Conservation (phyloP, 2,888 invertebrate genomes). For the Caenorhabditis macrosperma region DNA sequence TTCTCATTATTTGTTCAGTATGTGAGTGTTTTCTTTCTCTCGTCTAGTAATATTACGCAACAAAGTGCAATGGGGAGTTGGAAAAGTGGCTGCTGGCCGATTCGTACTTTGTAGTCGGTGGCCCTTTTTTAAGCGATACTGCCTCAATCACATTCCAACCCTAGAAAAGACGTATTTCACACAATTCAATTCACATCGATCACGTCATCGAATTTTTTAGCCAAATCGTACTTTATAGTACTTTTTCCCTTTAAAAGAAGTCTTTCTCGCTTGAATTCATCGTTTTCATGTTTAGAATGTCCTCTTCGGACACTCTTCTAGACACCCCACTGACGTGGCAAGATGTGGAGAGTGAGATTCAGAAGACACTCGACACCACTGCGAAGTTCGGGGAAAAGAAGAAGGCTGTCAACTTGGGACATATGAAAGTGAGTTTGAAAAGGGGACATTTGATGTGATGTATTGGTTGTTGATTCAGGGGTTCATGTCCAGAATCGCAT, state of each 20-base stretch:
- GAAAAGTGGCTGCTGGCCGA: too few species aligned
- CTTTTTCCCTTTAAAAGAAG: neutral
- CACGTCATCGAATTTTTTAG: neutral
- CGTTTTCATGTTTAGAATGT: neutral
- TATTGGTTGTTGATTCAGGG: constrained; percentile 3
- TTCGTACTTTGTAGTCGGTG: too few species aligned
- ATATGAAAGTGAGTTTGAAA: constrained; percentile 1
- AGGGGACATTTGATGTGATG: too few species aligned
- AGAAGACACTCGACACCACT: neutral
- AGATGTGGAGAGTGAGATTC: neutral
- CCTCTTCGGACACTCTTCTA: neutral
- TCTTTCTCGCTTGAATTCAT: neutral
- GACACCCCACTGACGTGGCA: constrained; percentile 7
- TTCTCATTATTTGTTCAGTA: too few species aligned
- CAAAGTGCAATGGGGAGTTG: too few species aligned
- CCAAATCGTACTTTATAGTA: constrained; percentile 1
- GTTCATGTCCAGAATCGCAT: constrained; percentile 1
- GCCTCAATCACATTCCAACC: too few species aligned
- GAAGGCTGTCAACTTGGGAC: neutral
- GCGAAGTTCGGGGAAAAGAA: neutral
- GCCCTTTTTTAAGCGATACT: too few species aligned
- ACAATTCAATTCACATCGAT: neutral
- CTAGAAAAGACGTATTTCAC: too few species aligned
- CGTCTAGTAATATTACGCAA: too few species aligned
- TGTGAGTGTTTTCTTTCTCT: too few species aligned